phyloP scores from a whole-genome alignment of 1,140 invertebrate genomes.

The Cheumatopsyche charites region DNA sequence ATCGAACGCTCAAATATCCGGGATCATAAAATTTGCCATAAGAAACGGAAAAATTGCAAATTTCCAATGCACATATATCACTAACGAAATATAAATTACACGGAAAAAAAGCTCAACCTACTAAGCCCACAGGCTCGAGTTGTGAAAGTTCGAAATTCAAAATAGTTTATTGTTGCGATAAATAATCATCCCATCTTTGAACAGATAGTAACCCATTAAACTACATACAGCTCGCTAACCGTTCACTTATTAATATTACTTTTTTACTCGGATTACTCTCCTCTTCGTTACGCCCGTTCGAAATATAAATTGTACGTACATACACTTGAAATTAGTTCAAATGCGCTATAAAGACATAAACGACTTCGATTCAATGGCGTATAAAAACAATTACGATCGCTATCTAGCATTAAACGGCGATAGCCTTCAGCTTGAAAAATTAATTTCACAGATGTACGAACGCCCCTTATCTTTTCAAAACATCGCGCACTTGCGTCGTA shows the following conservation, averaged over 20 bases:
- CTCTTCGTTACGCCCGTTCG: background rate
- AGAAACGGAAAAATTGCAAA: too few species aligned
- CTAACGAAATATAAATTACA: too few species aligned
- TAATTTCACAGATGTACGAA: background rate
- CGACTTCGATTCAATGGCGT: slow-evolving; percentile 3
- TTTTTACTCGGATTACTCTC: background rate
- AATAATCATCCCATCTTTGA: slow-evolving; percentile 17
- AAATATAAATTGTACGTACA: background rate
- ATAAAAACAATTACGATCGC: slow-evolving; percentile 11
- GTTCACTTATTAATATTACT: background rate
- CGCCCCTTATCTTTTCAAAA: background rate
- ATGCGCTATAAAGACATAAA: slow-evolving; percentile 14
- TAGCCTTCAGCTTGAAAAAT: slow-evolving; percentile 11
- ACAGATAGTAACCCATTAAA: slow-evolving; percentile 7
- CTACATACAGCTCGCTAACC: slow-evolving; percentile 2
- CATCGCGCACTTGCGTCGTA: background rate
- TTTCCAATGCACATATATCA: too few species aligned
- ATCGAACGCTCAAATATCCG: too few species aligned
- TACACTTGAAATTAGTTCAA: background rate
- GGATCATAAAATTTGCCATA: too few species aligned
- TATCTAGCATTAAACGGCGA: slow-evolving; percentile 7
- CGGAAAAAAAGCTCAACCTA: too few species aligned
- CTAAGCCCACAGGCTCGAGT: too few species aligned
- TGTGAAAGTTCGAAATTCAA: too few species aligned
- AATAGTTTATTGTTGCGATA: slow-evolving; percentile 19